Conservation (phyloP, 2,888 invertebrate genomes). For the Unio pictorum region DNA sequence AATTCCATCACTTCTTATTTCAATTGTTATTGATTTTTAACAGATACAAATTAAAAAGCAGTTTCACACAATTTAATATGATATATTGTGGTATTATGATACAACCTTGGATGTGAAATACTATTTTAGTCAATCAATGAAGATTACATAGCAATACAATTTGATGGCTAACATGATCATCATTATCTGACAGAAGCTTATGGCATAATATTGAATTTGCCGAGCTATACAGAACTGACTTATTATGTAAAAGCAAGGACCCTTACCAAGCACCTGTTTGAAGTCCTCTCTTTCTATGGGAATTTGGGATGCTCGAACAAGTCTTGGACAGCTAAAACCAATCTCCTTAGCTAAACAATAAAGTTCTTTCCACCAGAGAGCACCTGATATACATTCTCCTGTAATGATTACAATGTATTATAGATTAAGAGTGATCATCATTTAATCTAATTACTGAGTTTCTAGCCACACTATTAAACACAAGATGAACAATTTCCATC, state of each 20-base stretch:
- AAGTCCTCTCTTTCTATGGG: conserved; percentile 53
- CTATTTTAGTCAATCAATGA: too few relatives aligned
- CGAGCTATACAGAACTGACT: not conserved
- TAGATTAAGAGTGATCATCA: not conserved
- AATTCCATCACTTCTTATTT: too few relatives aligned
- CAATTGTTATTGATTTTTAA: too few relatives aligned
- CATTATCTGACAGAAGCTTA: not conserved
- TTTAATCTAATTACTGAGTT: not conserved
- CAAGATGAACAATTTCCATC: too few relatives aligned
- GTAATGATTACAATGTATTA: conserved; percentile 4
- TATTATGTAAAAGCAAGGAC: not conserved
- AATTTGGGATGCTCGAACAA: conserved; percentile 51
- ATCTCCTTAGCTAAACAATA: conserved; percentile 49
- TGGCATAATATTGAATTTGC: not conserved
- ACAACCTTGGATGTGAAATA: too few relatives aligned
- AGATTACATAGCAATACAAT: not conserved
- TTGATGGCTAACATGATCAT: not conserved
- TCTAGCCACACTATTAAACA: too few relatives aligned
- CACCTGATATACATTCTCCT: conserved; percentile 66
- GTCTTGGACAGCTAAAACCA: conserved; percentile 58
- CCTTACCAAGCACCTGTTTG: conserved; percentile 51
- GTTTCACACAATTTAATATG: too few relatives aligned
- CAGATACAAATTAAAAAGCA: too few relatives aligned
- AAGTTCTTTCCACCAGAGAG: conserved; percentile 61
- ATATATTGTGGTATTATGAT: too few relatives aligned